phyloP scores from a whole-genome alignment of 2,888 invertebrate genomes.

The Thecocarcelia acutangulata region DNA sequence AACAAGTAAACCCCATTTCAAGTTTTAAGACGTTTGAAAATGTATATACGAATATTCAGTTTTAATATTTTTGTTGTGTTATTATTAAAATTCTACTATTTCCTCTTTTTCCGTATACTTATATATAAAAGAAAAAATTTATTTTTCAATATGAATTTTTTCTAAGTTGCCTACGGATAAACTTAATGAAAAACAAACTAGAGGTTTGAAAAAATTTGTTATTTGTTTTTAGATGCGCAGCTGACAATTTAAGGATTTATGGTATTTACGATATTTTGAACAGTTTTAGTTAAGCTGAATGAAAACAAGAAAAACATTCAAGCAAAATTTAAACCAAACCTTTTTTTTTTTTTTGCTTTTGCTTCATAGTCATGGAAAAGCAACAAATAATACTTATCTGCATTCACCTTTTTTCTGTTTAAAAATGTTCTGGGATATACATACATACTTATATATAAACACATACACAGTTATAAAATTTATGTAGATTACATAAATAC shows the following conservation, averaged over 20 bases:
- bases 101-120: too few species aligned
- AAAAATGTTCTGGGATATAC: too few species aligned
- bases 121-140: slow-evolving; percentile 28
- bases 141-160: slow-evolving; percentile 17
- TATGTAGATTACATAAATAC: too few species aligned
- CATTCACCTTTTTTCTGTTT: slow-evolving; percentile 34
- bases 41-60: too few species aligned
- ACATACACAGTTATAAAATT: too few species aligned
- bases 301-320: too few species aligned
- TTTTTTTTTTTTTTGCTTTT: not conserved
- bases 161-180: not conserved
- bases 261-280: slow-evolving; percentile 50
- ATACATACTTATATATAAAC: too few species aligned
- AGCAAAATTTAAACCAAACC: too few species aligned
- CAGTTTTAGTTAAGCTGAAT: slow-evolving; percentile 13
- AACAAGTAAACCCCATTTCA: slow-evolving; percentile 20
- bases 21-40: not conserved
- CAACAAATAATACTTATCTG: slow-evolving; percentile 50
- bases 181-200: slow-evolving; percentile 13
- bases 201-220: slow-evolving; percentile 31
- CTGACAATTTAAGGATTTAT: slow-evolving; percentile 64
- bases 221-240: slow-evolving; percentile 55
- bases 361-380: slow-evolving; percentile 6
- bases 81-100: not conserved
- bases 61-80: slow-evolving; percentile 15